A percentile compares a stretch with the other conserved stretches of the same genome.
Conservation (phyloP, 2,797 vertebrate genomes). For the Crypturellus tataupa region DNA sequence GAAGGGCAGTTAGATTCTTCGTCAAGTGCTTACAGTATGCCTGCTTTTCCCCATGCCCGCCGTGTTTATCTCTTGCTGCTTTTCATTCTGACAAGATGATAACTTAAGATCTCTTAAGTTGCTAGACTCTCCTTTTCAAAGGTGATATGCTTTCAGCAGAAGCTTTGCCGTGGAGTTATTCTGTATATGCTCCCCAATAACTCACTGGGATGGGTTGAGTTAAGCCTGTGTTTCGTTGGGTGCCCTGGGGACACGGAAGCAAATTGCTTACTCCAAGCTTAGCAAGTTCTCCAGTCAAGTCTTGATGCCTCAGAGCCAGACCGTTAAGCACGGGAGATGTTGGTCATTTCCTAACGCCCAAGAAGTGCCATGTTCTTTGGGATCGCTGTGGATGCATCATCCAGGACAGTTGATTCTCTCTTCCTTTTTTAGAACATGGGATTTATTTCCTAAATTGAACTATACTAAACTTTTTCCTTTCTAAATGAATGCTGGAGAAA, state of each 20-base stretch:
- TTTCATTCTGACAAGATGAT: background rate
- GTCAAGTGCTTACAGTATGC: background rate
- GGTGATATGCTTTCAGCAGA: background rate
- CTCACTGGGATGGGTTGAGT: background rate
- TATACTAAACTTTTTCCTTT: background rate
- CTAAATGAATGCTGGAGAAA: slow-evolving; percentile 7
- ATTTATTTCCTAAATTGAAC: slow-evolving; percentile 41
- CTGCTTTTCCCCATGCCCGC: background rate
- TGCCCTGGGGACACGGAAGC: background rate
- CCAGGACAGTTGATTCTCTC: background rate
- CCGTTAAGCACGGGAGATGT: background rate
- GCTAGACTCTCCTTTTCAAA: background rate
- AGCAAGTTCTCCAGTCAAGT: background rate
- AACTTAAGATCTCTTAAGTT: rapidly evolving
- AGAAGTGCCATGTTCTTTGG: background rate
- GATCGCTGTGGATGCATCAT: background rate
- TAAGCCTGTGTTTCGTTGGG: background rate
- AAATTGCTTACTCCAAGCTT: background rate
- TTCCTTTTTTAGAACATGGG: slow-evolving; percentile 37
- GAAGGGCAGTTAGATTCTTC: background rate
- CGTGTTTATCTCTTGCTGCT: background rate
- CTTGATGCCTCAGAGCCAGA: rapidly evolving
- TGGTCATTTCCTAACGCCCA: background rate
- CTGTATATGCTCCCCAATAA: background rate
- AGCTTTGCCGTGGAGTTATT: background rate